Evolutionary conservation across 2,113 vertebrate genomes (phyloP), one percentile per base, ranked within the genome.

Genomic region (Electrona antarctica): DNA sequence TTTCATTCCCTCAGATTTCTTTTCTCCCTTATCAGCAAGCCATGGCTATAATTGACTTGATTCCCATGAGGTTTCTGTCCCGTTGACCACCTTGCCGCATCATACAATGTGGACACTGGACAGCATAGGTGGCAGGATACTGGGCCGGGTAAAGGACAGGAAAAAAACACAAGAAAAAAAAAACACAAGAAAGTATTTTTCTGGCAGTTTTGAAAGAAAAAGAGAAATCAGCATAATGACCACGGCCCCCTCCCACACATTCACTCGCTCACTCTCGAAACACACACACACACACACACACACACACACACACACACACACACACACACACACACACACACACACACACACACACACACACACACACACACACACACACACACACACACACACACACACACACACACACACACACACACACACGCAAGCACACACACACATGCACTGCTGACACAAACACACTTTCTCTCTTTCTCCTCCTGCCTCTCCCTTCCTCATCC

Each of bases 221-320:
- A 90, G 86, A 88, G 85, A 93, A 92, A 94, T 94, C 90, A 91
- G 88, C 93, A 95, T 95, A 95, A 96, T 95, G 92, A 91, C 85
- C 77, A 66, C 79, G 80, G 83, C 89, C 81, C 87, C 89, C 92
- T 92, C 89, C 92, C 93, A 91, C 89, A 78, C 90, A 92, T 85
- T 88, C 91, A 90, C 83, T 86, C 84, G 73, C 80, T 75, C 73
- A 11, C 67, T 29, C 57, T 50, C 49, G 6, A 77, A 66, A 74
- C 65, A 65, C 64, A 7, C 51, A 52, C 64, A 1, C 51, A 45
- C 29, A 12, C 64, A 55, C 33, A 1, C 47, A 29, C 62, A 21
- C 48, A 9, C 15, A 0, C 89, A 85, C 77, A 28, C 79, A 29
- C 64, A 41, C 33, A 6, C 47, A 12, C 62, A 9, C 48, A 15